These are phyloP conservation scores for Macrobrachium nipponense DNA, from an alignment of 1,140 invertebrate genomes.

Conservation along the genomic window DNA sequence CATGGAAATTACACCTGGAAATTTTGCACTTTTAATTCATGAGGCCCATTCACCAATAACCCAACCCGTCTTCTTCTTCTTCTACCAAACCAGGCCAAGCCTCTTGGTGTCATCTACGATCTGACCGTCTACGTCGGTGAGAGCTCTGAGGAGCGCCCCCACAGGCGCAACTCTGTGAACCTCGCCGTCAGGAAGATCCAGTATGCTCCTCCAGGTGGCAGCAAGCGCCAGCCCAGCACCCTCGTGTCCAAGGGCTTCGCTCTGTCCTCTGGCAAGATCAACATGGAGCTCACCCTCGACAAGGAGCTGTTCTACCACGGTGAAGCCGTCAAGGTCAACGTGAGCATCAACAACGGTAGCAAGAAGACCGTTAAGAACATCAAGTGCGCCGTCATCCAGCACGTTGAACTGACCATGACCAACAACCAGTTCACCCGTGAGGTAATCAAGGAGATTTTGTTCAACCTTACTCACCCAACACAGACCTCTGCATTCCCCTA, in stretches of 20 bases:
- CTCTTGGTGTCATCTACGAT: slow-evolving; percentile 89
- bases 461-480: too few relatives aligned
- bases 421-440: slow-evolving; percentile 90
- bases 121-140: slow-evolving; percentile 86
- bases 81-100: slow-evolving; percentile 77
- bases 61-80: too few relatives aligned
- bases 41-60: too few relatives aligned
- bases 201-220: slow-evolving; percentile 78
- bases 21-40: too few relatives aligned
- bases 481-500: too few relatives aligned
- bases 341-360: slow-evolving; percentile 87
- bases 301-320: slow-evolving; percentile 97
- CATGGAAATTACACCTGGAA: too few relatives aligned
- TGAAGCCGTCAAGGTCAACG: slow-evolving; percentile 85
- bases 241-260: slow-evolving; percentile 91
- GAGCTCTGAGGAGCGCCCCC: slow-evolving; percentile 84
- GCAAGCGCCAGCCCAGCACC: slow-evolving; percentile 84
- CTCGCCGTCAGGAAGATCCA: slow-evolving; percentile 72
- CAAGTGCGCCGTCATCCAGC: slow-evolving; percentile 85
- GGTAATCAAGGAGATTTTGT: slow-evolving; percentile 7
- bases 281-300: slow-evolving; percentile 95
- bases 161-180: slow-evolving; percentile 84
- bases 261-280: slow-evolving; percentile 80
- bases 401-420: slow-evolving; percentile 93
- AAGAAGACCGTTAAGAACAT: slow-evolving; percentile 89